A percentile compares a stretch with the other conserved stretches of the same genome.
Evolutionary conservation across 2,113 vertebrate species (phyloP).

Genomic region (Brachirus orientalis): DNA sequence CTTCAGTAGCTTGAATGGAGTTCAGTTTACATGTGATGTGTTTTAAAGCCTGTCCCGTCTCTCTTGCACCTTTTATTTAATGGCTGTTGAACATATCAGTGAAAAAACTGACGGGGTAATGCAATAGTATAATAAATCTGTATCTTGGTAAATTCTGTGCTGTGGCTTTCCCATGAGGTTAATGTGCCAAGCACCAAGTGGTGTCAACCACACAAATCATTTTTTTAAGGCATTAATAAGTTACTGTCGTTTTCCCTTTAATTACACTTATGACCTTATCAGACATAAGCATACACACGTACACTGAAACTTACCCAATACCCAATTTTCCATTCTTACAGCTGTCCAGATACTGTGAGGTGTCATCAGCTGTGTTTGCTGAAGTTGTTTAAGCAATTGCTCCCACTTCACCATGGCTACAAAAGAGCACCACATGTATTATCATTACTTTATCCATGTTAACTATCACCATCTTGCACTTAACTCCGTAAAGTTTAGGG

Average conservation of each 20-base stretch:
- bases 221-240: too few relatives aligned
- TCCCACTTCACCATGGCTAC: slow-evolving; percentile 29
- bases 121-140: too few relatives aligned
- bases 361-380: slow-evolving; percentile 33
- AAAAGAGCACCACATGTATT: neutral
- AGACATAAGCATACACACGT: neutral
- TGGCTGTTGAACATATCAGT: neutral
- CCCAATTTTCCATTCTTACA: slow-evolving; percentile 6
- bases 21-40: too few relatives aligned
- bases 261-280: too few relatives aligned
- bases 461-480: slow-evolving; percentile 11
- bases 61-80: neutral
- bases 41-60: neutral
- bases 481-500: slow-evolving; percentile 24
- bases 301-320: neutral
- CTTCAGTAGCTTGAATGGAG: too few relatives aligned
- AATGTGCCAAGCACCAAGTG: too few relatives aligned
- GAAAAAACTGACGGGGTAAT: too few relatives aligned
- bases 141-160: too few relatives aligned
- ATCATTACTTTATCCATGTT: slow-evolving; percentile 14
- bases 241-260: too few relatives aligned
- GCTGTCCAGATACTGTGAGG: slow-evolving; percentile 2
- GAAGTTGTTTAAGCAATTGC: neutral
- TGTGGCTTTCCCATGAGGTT: too few relatives aligned
- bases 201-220: too few relatives aligned